Evolutionary conservation across 2,888 invertebrate genomes (phyloP).

Genomic region (Dioctria linearis): DNA sequence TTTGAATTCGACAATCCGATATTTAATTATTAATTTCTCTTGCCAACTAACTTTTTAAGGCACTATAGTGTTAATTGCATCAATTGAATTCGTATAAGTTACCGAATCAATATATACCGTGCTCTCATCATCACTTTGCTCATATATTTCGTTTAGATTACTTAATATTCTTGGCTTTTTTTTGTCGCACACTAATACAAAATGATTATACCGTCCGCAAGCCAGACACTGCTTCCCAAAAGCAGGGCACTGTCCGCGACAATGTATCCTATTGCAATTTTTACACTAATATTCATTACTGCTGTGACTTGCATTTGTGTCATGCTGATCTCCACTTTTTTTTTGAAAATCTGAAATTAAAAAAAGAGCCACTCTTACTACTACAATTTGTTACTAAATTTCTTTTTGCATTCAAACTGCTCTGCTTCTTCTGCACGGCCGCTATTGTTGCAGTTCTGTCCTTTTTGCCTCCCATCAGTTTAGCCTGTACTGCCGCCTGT

Average conservation of each 20-base stretch:
- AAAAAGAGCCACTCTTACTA: slow-evolving; percentile 34
- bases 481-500: slow-evolving; percentile 37
- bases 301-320: slow-evolving; percentile 25
- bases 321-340: slow-evolving; percentile 44
- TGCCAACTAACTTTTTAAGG: not conserved
- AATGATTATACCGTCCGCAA: slow-evolving; percentile 49
- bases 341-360: slow-evolving; percentile 52
- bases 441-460: slow-evolving; percentile 47
- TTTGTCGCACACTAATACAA: slow-evolving; percentile 42
- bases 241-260: slow-evolving; percentile 44
- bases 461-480: slow-evolving; percentile 51
- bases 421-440: slow-evolving; percentile 42
- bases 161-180: not conserved
- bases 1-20: too few relatives aligned
- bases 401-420: not conserved
- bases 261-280: slow-evolving; percentile 46
- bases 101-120: not conserved
- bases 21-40: too few relatives aligned
- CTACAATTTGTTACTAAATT: not conserved
- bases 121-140: not conserved
- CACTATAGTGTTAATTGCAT: too few relatives aligned
- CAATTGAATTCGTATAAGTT: not conserved
- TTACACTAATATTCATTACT: slow-evolving; percentile 33
- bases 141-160: not conserved
- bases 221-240: slow-evolving; percentile 45